phyloP scores from a whole-genome alignment of 2,797 vertebrate species.

The Macropodus opercularis region DNA sequence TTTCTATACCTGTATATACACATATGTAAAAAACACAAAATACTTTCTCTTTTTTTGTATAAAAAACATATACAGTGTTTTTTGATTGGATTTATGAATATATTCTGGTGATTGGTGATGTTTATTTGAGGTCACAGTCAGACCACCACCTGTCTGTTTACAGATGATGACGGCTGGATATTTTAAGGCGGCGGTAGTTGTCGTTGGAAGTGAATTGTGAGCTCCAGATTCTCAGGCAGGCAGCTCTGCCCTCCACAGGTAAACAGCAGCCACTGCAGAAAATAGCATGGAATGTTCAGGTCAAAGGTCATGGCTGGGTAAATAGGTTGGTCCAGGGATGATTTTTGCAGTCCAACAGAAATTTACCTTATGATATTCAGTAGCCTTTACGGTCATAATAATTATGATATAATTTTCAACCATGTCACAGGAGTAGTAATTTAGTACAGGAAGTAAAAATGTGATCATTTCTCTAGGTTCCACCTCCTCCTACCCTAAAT shows the following conservation, averaged over 20 bases:
- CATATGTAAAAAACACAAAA: conserved; percentile 64
- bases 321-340: conserved; percentile 34
- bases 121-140: conserved; percentile 41
- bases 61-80: conserved; percentile 65
- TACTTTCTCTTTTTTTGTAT: conserved; percentile 72
- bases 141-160: conserved; percentile 44
- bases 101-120: conserved; percentile 63
- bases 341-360: conserved; percentile 19
- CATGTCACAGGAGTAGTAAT: neutral
- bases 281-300: neutral
- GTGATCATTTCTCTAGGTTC: neutral
- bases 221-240: conserved; percentile 42
- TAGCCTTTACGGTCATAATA: neutral
- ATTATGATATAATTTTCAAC: neutral
- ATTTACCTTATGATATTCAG: conserved; percentile 2
- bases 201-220: conserved; percentile 26
- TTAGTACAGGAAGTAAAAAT: neutral
- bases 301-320: conserved; percentile 27
- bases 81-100: conserved; percentile 66
- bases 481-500: neutral
- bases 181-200: conserved; percentile 15
- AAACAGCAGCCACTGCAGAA: conserved; percentile 40
- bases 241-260: conserved; percentile 43
- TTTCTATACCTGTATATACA: conserved; percentile 74
- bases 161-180: conserved; percentile 41